Percentiles rank a stretch among this genome's conserved stretches.
Conservation (phyloP, 2,888 invertebrate species). For the Himalopsyche kuldschensis region DNA sequence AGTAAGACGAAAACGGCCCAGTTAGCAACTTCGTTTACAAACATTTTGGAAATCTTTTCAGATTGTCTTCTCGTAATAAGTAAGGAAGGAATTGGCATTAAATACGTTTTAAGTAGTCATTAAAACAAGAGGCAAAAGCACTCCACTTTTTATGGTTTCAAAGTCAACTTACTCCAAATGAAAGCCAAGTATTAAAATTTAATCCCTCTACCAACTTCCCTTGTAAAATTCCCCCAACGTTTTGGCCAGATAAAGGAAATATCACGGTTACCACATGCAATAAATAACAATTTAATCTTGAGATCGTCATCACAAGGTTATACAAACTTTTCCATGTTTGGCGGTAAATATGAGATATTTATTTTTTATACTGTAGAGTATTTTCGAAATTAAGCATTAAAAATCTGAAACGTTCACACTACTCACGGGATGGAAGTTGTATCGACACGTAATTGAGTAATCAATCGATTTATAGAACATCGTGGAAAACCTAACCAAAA, state of each 20-base stretch:
- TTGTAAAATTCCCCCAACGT: neutral
- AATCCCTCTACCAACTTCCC: neutral
- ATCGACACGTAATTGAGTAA: too few relatives aligned
- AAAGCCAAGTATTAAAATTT: neutral
- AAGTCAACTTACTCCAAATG: neutral
- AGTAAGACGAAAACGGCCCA: neutral
- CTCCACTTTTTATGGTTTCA: neutral
- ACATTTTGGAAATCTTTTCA: neutral
- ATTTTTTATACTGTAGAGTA: too few relatives aligned
- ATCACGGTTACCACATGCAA: neutral
- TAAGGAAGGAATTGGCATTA: neutral
- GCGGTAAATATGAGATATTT: neutral
- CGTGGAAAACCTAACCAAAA: too few relatives aligned
- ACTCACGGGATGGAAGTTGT: too few relatives aligned
- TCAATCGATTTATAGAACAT: too few relatives aligned
- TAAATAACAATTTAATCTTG: neutral
- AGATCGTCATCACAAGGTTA: neutral
- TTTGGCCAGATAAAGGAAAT: neutral
- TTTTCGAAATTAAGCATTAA: too few relatives aligned
- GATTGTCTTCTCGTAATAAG: neutral
- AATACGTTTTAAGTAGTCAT: neutral
- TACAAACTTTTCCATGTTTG: neutral
- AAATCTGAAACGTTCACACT: too few relatives aligned
- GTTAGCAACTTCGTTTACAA: neutral
- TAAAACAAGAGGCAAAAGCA: neutral